Evolutionary conservation across 2,113 vertebrate species (phyloP).

Genomic region (Seriola dumerili): DNA sequence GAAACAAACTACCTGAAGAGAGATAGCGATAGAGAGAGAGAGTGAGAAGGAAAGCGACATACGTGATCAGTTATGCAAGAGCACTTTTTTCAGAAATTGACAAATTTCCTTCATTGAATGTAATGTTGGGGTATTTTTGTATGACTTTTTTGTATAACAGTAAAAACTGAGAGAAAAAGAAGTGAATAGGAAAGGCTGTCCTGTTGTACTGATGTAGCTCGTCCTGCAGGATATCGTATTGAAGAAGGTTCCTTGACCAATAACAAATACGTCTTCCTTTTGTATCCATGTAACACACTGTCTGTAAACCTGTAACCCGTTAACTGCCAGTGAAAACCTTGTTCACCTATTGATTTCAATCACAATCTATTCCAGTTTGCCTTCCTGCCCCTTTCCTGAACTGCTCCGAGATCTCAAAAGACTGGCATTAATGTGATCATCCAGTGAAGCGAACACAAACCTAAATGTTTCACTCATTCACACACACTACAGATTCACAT

Average conservation of each 20-base stretch:
- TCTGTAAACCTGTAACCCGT: slow-evolving; percentile 40
- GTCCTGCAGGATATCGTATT: slow-evolving; percentile 35
- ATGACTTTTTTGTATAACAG: slow-evolving; percentile 75
- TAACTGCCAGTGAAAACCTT: slow-evolving; percentile 36
- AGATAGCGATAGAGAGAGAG: slow-evolving; percentile 32
- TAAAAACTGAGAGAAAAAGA: slow-evolving; percentile 49
- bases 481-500: slow-evolving; percentile 15
- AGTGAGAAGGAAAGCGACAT: slow-evolving; percentile 45
- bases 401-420: slow-evolving; percentile 8
- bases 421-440: slow-evolving; percentile 11
- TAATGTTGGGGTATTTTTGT: slow-evolving; percentile 80
- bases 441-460: slow-evolving; percentile 33
- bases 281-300: slow-evolving; percentile 33
- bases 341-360: slow-evolving; percentile 6
- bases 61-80: slow-evolving; percentile 70
- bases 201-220: slow-evolving; percentile 31
- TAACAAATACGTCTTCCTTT: slow-evolving; percentile 60
- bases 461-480: slow-evolving; percentile 6
- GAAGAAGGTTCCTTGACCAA: slow-evolving; percentile 35
- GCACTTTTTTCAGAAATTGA: slow-evolving; percentile 79
- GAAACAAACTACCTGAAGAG: slow-evolving; percentile 68
- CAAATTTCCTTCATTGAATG: slow-evolving; percentile 80
- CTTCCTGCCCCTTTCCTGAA: slow-evolving; percentile 33
- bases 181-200: slow-evolving; percentile 34
- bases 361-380: slow-evolving; percentile 56